phyloP scores from a whole-genome alignment of 2,888 invertebrate genomes.

The Lasioglossum calceatum region DNA sequence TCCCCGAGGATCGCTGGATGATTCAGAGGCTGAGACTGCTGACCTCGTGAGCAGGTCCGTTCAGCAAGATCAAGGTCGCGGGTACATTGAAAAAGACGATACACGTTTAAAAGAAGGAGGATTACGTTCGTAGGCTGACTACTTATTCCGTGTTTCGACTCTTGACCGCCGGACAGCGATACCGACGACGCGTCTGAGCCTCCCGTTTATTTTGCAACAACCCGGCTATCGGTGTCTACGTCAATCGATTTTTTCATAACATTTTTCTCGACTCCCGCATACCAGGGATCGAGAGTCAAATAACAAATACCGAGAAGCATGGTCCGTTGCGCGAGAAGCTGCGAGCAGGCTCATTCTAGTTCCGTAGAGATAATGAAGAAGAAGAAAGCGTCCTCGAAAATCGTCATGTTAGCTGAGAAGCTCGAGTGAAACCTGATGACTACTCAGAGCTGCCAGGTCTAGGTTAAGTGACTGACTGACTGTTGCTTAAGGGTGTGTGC shows the following conservation, averaged over 20 bases:
- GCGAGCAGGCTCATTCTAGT: not conserved
- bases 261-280: slow-evolving; percentile 39
- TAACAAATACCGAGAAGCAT: not conserved
- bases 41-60: not conserved
- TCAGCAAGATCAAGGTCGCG: not conserved
- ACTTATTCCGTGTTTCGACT: not conserved
- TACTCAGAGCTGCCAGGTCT: not conserved
- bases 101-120: not conserved
- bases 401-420: not conserved
- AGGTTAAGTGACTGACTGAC: not conserved
- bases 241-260: slow-evolving; percentile 76
- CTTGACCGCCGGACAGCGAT: not conserved
- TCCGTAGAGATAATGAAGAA: slow-evolving; percentile 30
- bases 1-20: not conserved
- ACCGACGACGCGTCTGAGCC: not conserved
- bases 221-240: slow-evolving; percentile 73
- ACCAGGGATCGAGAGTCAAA: slow-evolving; percentile 30
- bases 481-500: not conserved
- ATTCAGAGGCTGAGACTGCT: not conserved
- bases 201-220: slow-evolving; percentile 41
- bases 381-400: slow-evolving; percentile 22
- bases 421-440: not conserved
- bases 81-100: not conserved
- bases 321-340: not conserved
- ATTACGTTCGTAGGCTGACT: not conserved